Conservation (phyloP, 2,113 vertebrate genomes). For the Onychorhynchus coronatus region DNA sequence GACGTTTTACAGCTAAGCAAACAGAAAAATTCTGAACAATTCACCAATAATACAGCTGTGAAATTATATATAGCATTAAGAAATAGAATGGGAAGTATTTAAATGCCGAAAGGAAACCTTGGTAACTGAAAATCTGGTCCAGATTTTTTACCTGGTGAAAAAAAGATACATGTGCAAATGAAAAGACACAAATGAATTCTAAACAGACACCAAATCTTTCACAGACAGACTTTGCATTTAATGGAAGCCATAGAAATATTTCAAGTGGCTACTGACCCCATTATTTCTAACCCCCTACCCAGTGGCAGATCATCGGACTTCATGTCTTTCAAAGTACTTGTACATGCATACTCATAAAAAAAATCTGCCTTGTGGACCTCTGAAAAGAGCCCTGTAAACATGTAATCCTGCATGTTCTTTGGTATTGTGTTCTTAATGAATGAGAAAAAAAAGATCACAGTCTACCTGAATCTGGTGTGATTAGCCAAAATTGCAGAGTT, state of each 20-base stretch:
- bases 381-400: background rate
- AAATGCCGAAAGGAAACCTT: background rate
- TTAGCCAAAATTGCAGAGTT: background rate
- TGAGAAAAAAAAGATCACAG: background rate
- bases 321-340: background rate
- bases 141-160: background rate
- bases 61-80: background rate
- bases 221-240: background rate
- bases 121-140: background rate
- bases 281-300: background rate
- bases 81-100: background rate
- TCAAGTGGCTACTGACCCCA: background rate
- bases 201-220: background rate
- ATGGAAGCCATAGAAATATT: background rate
- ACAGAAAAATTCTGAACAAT: background rate
- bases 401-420: fast-evolving
- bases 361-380: background rate
- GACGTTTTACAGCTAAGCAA: background rate
- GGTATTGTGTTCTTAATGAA: background rate
- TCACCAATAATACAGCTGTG: background rate
- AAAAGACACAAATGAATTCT: background rate
- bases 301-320: background rate
- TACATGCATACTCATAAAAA: background rate
- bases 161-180: background rate
- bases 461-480: background rate